Conservation (phyloP, 2,113 vertebrate species). For the Sorex fumeus region DNA sequence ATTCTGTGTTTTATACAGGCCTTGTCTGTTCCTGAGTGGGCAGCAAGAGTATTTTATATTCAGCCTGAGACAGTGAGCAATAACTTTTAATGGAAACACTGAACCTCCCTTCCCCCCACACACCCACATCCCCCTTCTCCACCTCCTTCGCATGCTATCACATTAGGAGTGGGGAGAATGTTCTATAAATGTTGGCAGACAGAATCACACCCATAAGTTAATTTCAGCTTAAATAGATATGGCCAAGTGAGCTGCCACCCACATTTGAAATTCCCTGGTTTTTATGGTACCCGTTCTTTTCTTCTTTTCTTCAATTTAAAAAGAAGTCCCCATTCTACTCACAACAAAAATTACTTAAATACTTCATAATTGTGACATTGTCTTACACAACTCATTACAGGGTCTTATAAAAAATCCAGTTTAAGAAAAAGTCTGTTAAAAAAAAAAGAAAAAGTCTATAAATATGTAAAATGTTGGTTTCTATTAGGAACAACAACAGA, state of each 20-base stretch:
- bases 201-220: slow-evolving; percentile 26
- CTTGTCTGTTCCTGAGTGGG: slow-evolving; percentile 21
- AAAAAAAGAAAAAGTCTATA: not conserved
- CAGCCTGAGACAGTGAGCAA: slow-evolving; percentile 6
- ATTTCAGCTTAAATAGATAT: slow-evolving; percentile 56
- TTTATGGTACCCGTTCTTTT: slow-evolving; percentile 57
- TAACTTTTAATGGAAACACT: not conserved
- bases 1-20: not conserved
- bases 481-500: slow-evolving; percentile 60
- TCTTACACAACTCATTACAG: slow-evolving; percentile 60
- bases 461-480: slow-evolving; percentile 66
- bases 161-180: not conserved
- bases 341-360: slow-evolving; percentile 64
- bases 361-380: slow-evolving; percentile 63
- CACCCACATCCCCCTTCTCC: accelerated
- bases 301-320: slow-evolving; percentile 5
- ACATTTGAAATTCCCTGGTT: slow-evolving; percentile 69
- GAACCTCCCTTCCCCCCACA: not conserved
- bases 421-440: slow-evolving; percentile 30
- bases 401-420: slow-evolving; percentile 53
- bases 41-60: slow-evolving; percentile 12
- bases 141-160: not conserved
- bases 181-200: slow-evolving; percentile 51
- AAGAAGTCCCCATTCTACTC: slow-evolving; percentile 62
- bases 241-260: slow-evolving; percentile 67